Percentiles rank a stretch among this genome's conserved stretches.
phyloP scores from a whole-genome alignment of 2,113 vertebrate species.

The Leucosticte australis region DNA sequence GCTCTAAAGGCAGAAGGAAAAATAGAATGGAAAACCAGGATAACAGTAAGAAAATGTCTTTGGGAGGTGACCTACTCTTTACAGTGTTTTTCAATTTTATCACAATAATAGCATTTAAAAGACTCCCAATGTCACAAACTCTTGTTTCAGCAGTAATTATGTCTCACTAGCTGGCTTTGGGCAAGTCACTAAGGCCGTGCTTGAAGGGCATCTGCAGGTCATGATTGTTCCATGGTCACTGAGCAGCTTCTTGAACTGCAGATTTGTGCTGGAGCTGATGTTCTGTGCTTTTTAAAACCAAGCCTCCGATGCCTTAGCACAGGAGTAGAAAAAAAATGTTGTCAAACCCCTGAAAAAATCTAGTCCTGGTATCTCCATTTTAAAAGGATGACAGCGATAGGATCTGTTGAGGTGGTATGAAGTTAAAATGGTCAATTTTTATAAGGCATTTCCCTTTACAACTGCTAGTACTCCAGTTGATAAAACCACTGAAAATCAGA shows the following conservation, averaged over 20 bases:
- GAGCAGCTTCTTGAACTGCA: background rate
- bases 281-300: background rate
- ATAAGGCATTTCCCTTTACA: background rate
- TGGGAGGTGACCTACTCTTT: background rate
- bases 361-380: background rate
- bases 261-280: background rate
- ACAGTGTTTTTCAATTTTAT: background rate
- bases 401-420: background rate
- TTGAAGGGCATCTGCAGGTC: background rate
- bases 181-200: background rate
- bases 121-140: background rate
- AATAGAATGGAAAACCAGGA: background rate
- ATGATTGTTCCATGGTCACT: background rate
- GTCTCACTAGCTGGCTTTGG: background rate
- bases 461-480: background rate
- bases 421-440: background rate
- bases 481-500: background rate
- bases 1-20: background rate
- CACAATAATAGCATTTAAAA: background rate
- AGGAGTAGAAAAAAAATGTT: background rate
- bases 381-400: background rate
- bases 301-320: background rate
- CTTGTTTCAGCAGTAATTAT: background rate
- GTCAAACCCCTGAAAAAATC: background rate
- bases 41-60: background rate